Percentiles rank a stretch among this genome's conserved stretches.
Evolutionary conservation across 2,797 vertebrate genomes (phyloP).

Genomic region (Melanotaenia pygmaea): DNA sequence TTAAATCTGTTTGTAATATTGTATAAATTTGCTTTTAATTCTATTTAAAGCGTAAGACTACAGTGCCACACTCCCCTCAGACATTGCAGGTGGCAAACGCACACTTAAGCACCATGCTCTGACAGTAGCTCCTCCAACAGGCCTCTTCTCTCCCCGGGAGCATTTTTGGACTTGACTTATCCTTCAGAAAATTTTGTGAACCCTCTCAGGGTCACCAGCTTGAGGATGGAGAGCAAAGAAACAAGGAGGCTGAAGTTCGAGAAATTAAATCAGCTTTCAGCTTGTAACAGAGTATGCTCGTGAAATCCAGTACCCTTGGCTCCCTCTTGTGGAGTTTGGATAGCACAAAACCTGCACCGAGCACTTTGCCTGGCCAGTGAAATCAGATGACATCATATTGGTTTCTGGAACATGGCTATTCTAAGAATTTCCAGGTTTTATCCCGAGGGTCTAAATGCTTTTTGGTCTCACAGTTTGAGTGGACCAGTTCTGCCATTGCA

Average conservation of each 20-base stretch:
- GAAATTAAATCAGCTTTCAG: background rate
- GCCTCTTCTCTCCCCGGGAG: background rate
- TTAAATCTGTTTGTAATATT: background rate
- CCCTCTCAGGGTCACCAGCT: background rate
- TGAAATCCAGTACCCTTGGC: constrained; percentile 23
- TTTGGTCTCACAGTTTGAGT: constrained; percentile 57
- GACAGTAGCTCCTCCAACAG: background rate
- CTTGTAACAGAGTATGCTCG: background rate
- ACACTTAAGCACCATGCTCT: background rate
- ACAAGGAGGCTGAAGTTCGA: background rate
- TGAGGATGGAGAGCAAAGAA: too few species aligned
- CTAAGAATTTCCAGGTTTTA: constrained; percentile 63
- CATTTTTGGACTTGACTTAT: background rate
- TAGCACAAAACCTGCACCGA: constrained; percentile 11
- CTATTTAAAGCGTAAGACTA: background rate
- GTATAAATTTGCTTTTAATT: background rate
- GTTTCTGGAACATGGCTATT: constrained; percentile 71
- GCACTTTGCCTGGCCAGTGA: constrained; percentile 26
- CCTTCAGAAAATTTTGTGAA: background rate
- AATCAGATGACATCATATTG: constrained; percentile 60
- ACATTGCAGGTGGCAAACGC: background rate
- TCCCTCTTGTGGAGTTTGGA: constrained; percentile 67
- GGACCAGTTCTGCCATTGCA: constrained; percentile 52
- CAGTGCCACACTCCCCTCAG: background rate
- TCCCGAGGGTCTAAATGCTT: constrained; percentile 48